A percentile compares a stretch with the other conserved stretches of the same genome.
Evolutionary conservation across 2,113 vertebrate species (phyloP).

Genomic region (Ceratotherium simum): DNA sequence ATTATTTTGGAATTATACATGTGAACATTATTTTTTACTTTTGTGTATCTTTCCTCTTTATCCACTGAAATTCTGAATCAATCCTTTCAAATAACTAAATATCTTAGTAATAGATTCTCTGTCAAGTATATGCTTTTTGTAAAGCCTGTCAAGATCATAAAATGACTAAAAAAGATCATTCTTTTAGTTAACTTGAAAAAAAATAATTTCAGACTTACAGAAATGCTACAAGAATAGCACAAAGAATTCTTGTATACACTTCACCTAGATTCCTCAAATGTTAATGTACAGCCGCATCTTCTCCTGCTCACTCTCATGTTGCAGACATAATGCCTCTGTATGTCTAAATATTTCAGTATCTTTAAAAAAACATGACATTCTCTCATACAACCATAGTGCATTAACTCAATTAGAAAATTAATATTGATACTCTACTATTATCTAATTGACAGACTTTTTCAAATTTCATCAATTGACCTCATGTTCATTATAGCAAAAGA

Average conservation of each 20-base stretch:
- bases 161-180: neutral
- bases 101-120: neutral
- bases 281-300: neutral
- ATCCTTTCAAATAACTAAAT: neutral
- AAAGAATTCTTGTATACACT: neutral
- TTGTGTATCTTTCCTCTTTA: neutral
- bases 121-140: neutral
- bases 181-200: neutral
- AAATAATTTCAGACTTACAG: neutral
- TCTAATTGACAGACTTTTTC: neutral
- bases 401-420: slow-evolving; percentile 27
- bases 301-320: neutral
- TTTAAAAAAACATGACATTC: neutral
- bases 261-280: neutral
- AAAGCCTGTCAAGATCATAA: neutral
- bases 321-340: neutral
- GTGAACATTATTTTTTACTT: neutral
- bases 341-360: slow-evolving; percentile 11
- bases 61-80: neutral
- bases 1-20: neutral
- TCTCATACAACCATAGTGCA: neutral
- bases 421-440: neutral
- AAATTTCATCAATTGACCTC: neutral
- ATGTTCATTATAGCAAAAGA: neutral
- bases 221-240: neutral